Percentiles rank a stretch among this genome's conserved stretches.
phyloP scores from a whole-genome alignment of 35 echinoderm and acorn worm species.

The Anneissia japonica region DNA sequence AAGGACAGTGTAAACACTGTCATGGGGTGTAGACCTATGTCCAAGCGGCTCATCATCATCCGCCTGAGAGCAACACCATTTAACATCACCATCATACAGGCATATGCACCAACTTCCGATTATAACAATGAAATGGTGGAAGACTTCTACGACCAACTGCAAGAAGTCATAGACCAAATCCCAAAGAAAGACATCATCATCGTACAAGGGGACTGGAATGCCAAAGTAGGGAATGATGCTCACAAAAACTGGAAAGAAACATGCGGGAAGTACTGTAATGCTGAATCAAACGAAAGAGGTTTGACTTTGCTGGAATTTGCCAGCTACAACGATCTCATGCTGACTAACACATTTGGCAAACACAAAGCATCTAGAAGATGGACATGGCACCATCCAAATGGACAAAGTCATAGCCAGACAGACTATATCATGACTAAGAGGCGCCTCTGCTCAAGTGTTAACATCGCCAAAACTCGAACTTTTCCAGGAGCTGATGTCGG shows the following conservation, averaged over 20 bases:
- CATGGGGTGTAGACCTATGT: constrained; percentile 12
- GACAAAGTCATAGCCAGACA: constrained; percentile 5
- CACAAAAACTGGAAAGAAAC: constrained; percentile 15
- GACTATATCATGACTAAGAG: constrained; percentile 4
- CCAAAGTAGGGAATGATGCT: constrained; percentile 29
- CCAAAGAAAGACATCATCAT: constrained; percentile 38
- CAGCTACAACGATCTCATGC: constrained; percentile 21
- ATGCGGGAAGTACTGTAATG: too few species aligned
- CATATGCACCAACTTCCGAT: constrained; percentile 10
- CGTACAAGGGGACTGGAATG: constrained; percentile 61
- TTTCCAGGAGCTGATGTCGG: constrained; percentile 53
- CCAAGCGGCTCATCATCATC: constrained; percentile 32
- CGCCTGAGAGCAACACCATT: constrained; percentile 24
- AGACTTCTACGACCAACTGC: neutral
- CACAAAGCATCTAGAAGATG: constrained; percentile 26
- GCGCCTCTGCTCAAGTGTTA: constrained; percentile 17
- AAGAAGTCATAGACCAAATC: constrained; percentile 14
- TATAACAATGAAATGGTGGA: constrained; percentile 1
- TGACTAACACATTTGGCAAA: constrained; percentile 16
- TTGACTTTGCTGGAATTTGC: constrained; percentile 17
- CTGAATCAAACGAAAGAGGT: neutral
- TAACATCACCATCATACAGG: constrained; percentile 34
- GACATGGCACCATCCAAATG: constrained; percentile 9
- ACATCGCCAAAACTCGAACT: constrained; percentile 35
- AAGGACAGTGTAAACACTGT: constrained; percentile 18